Percentiles rank a stretch among this genome's conserved stretches.
These are phyloP conservation scores for Misgurnus mizolepis DNA, from an alignment of 2,113 vertebrate species.

Conservation along the genomic window DNA sequence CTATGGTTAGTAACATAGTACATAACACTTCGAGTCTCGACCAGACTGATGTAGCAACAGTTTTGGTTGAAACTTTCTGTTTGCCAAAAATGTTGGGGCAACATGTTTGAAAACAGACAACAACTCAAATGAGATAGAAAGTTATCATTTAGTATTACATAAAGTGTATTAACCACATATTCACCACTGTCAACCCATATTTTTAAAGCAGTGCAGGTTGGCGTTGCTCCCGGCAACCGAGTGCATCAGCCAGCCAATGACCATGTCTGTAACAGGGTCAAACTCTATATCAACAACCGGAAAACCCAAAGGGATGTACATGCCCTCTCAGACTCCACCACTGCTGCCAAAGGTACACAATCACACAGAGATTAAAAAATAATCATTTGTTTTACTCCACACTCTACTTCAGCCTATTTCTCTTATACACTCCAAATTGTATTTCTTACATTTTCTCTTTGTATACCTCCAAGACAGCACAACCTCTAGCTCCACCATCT, in stretches of 20 bases:
- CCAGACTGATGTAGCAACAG: too few relatives aligned
- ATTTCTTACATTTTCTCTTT: constrained; percentile 36
- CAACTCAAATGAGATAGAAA: too few relatives aligned
- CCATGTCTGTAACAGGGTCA: constrained; percentile 65
- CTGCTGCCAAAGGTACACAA: constrained; percentile 75
- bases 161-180: background rate
- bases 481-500: constrained; percentile 60
- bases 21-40: background rate
- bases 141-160: too few relatives aligned
- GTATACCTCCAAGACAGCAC: constrained; percentile 68
- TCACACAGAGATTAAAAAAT: background rate
- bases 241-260: constrained; percentile 69
- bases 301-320: constrained; percentile 73
- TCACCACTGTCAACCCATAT: constrained; percentile 40
- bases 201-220: constrained; percentile 68
- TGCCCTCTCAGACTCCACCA: constrained; percentile 69
- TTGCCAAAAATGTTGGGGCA: too few relatives aligned
- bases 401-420: background rate
- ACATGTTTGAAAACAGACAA: background rate
- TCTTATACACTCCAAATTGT: constrained; percentile 22
- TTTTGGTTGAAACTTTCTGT: too few relatives aligned
- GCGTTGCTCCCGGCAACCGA: constrained; percentile 75
- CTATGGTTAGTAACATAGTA: background rate
- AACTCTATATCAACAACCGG: constrained; percentile 73
- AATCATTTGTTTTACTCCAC: background rate